Percentiles rank a stretch among this genome's conserved stretches.
Evolutionary conservation across 1,140 invertebrate genomes (phyloP).

Genomic region (Chironomus striatipennis): DNA sequence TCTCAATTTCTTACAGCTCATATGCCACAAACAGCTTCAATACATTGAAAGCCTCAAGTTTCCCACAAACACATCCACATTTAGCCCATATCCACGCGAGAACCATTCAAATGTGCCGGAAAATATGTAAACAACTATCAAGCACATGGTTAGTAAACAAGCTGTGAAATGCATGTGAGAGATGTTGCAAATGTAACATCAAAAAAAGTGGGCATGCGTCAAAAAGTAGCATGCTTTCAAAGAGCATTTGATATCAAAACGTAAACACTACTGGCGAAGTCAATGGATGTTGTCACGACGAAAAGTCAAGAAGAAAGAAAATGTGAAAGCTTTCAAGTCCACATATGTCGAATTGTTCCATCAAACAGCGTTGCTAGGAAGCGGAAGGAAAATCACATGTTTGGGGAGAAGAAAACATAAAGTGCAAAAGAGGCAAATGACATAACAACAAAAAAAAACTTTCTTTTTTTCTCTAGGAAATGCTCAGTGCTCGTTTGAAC

Average conservation of each 20-base stretch:
- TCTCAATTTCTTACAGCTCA: no score
- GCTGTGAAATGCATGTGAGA: background rate
- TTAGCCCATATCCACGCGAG: background rate
- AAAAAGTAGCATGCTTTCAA: background rate
- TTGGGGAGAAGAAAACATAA: background rate
- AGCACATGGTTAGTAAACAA: slow-evolving; percentile 12
- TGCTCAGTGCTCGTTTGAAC: background rate
- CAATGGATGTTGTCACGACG: background rate
- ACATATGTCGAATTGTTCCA: background rate
- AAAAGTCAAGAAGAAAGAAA: background rate
- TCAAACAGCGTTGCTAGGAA: background rate
- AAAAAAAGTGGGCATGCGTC: background rate
- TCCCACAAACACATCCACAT: no score
- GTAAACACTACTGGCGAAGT: background rate
- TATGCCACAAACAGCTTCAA: no score
- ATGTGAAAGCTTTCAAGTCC: background rate
- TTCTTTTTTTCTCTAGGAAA: background rate
- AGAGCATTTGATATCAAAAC: background rate
- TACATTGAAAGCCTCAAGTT: no score
- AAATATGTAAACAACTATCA: background rate
- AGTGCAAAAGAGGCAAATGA: slow-evolving; percentile 6
- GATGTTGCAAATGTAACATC: background rate
- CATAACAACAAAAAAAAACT: background rate
- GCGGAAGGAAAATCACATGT: slow-evolving; percentile 12
- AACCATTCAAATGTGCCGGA: background rate